Evolutionary conservation across 2,888 invertebrate genomes (phyloP), one percentile per base, ranked within the genome.

Genomic region (Listrodromus nycthemerus): DNA sequence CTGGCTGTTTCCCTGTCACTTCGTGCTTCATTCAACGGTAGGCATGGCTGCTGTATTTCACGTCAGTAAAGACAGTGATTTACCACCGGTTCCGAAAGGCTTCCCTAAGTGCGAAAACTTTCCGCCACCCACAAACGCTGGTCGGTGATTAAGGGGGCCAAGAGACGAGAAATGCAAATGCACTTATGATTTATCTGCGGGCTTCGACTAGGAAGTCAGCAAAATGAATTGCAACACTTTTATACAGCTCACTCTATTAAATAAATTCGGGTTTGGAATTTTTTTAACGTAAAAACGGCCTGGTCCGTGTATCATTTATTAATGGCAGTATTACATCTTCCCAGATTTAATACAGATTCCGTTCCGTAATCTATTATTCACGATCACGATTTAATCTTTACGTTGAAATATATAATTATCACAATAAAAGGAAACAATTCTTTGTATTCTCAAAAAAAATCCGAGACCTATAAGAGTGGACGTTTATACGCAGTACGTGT

Each of bases 1-100:
- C 75, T 92, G 92, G 92, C 50, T 92, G 8, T 83, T 89, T 21
- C 92, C 92, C 80, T 92, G 92, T 52, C 92, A 92, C 61, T 91
- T 91, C 27, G 52, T 76, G 13, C 89, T 86, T 69, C 92, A 92
- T 33, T 83, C 88, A 1, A 19, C 82, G 4, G 84, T 88, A n/a
- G 92, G 92, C 50, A 92, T 92, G 92, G 80, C 86, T n/a, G 33
- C 89, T 7, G 84, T 91, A 1, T 50, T 91, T 0, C 90, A 81
- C 3, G 88, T 91, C 3, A 91, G 91, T 5, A 30, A 81, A 0
- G 2, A 33, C 0, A 2, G 3, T 0, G 88, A 91, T 82, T 75
- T 91, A 7, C 90, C 91, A 19, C 86, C 87, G 1, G 50, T 87
- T 21, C 92, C 92, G 19, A 0, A 5, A 33, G 63, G 66, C 16